phyloP scores from a whole-genome alignment of 2,113 vertebrate genomes.

The Nothocercus nigrocapillus region DNA sequence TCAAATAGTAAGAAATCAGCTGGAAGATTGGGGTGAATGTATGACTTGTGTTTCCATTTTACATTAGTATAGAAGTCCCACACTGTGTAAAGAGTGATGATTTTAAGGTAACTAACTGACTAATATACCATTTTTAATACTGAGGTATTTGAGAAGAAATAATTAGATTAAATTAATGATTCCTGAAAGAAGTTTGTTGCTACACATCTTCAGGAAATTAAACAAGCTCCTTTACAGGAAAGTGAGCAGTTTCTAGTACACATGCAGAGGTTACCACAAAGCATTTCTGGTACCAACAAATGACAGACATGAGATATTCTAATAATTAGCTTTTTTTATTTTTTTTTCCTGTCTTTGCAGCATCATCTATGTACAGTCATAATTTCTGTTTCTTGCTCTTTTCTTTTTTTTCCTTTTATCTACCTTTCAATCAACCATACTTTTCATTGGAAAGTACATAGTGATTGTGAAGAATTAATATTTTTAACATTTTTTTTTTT shows the following conservation, averaged over 20 bases:
- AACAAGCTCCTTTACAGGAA: background rate
- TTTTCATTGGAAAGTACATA: conserved; percentile 13
- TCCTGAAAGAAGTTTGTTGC: background rate
- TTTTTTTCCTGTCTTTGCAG: conserved; percentile 4
- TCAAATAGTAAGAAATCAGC: background rate
- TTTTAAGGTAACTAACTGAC: background rate
- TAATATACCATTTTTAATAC: background rate
- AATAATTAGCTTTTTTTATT: conserved; percentile 22
- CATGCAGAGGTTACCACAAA: conserved; percentile 13
- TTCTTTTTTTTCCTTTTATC: conserved; percentile 5
- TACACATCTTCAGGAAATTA: conserved; percentile 4
- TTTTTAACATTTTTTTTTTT: conserved; percentile 4
- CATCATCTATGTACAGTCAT: background rate
- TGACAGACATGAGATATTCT: conserved; percentile 3
- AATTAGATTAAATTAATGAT: background rate
- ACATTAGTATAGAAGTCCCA: background rate
- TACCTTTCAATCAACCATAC: conserved; percentile 46
- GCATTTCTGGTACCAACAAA: conserved; percentile 10
- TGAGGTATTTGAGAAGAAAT: background rate
- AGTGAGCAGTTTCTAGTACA: background rate
- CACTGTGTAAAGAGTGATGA: background rate
- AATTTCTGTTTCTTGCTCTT: background rate
- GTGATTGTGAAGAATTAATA: background rate
- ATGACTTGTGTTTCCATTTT: background rate
- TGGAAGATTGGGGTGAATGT: background rate